Percentiles rank a stretch among this genome's conserved stretches.
Conservation (phyloP, 2,113 vertebrate species). For the Synchiropus splendidus region DNA sequence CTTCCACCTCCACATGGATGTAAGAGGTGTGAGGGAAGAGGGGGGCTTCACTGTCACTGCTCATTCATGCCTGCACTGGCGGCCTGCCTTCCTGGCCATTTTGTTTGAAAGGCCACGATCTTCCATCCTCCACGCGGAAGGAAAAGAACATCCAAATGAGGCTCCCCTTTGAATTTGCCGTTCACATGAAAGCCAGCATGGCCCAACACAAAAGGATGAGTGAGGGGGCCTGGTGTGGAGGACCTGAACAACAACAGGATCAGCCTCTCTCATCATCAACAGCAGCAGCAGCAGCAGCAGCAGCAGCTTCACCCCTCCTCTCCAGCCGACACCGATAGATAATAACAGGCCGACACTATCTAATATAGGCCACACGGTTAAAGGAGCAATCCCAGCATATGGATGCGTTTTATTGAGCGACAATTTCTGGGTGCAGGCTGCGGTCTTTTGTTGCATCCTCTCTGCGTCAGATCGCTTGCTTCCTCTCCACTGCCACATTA, state of each 20-base stretch:
- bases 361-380: constrained; percentile 2
- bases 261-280: constrained; percentile 17
- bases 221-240: neutral
- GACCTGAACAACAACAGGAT: constrained; percentile 32
- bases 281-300: too few species aligned
- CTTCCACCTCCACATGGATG: constrained; percentile 18
- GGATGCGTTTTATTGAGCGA: neutral
- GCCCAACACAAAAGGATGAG: constrained; percentile 1
- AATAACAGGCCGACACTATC: constrained; percentile 14
- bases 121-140: constrained; percentile 21
- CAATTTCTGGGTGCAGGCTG: neutral
- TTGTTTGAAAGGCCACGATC: constrained; percentile 40
- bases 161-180: neutral
- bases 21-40: constrained; percentile 7
- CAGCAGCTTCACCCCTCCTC: too few species aligned
- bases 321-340: constrained; percentile 15
- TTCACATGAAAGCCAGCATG: constrained; percentile 3
- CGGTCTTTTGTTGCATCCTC: constrained; percentile 10
- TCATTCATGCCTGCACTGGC: constrained; percentile 39
- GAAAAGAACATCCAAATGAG: constrained; percentile 16
- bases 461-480: constrained; percentile 45
- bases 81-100: constrained; percentile 38
- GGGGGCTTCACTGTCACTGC: constrained; percentile 39
- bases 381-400: neutral
- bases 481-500: neutral